Conservation (phyloP, 92 coral and sea anemone species). For the Bergia sp. region DNA sequence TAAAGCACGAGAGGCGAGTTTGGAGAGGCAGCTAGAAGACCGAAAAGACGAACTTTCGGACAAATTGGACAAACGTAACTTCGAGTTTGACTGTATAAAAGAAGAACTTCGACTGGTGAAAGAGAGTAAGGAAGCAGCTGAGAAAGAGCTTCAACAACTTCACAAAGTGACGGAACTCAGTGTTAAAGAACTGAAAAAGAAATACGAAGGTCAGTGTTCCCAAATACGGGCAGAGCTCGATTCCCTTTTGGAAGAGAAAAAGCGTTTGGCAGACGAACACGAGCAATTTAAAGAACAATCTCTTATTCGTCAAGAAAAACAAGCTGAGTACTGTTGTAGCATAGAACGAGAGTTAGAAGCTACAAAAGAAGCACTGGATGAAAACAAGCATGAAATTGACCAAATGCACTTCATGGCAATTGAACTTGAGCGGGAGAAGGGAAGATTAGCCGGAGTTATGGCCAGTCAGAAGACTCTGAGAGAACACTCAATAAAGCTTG, state of each 20-base stretch:
- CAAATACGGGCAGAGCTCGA: conserved; percentile 43
- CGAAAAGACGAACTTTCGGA: conserved; percentile 53
- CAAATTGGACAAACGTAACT: conserved; percentile 44
- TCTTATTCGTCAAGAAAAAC: conserved; percentile 36
- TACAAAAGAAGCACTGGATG: conserved; percentile 50
- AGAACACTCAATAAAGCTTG: conserved; percentile 74
- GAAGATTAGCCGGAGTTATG: conserved; percentile 76
- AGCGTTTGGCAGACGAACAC: conserved; percentile 38
- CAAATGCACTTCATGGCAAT: conserved; percentile 69
- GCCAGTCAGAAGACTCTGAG: conserved; percentile 77
- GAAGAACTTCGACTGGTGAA: conserved; percentile 48
- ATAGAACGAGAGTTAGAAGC: conserved; percentile 49
- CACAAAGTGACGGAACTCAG: conserved; percentile 47
- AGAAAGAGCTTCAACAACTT: conserved; percentile 60
- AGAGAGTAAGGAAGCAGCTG: conserved; percentile 49
- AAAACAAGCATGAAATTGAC: conserved; percentile 59
- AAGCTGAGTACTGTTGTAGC: conserved; percentile 21
- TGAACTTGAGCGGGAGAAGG: conserved; percentile 82
- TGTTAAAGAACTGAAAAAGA: conserved; percentile 54
- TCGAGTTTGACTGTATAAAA: conserved; percentile 48
- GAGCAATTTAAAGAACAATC: conserved; percentile 59
- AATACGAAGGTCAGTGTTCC: conserved; percentile 51
- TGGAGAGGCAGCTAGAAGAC: conserved; percentile 74
- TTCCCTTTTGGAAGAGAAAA: conserved; percentile 50
- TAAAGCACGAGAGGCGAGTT: conserved; percentile 61